Evolutionary conservation across 2,797 vertebrate species (phyloP), one percentile per base, ranked within the genome.

Genomic region (Macrochelys suwanniensis): DNA sequence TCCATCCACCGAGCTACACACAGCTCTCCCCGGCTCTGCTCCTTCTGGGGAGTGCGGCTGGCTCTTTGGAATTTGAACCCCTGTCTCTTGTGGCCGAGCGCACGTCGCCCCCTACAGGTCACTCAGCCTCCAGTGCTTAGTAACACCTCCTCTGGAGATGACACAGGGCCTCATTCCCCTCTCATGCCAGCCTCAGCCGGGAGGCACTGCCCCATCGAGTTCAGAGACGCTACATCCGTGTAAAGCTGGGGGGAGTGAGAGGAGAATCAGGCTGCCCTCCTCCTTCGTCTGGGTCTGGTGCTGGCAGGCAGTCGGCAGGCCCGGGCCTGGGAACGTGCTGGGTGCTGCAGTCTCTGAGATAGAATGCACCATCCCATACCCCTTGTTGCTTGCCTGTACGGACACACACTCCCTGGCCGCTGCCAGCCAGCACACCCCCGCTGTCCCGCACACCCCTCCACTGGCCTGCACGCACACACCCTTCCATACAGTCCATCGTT

Each of bases 391-490:
- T 15, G 68, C 37, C 11, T 74, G 21, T 23, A 10, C 23, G 2
- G n/a, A n/a, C 15, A n/a, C 31, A 33, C 6, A 5, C 59, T 7
- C 33, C 16, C 17, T 68, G 26, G 28, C 57, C 31, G 7, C 31
- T 16, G 31, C 31, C 59, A 33, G 13, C 2, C 74, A 51, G 16
- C 21, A 2, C 0, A 2, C 42, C 6, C 42, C 2, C 1, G 71
- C 5, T 3, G 11, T 53, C 45, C 81, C 77, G 37, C 68, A 37
- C 42, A 47, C 45, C 59, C 37, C 26, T 54, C 42, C 11, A 4
- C 42, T 7, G 25, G 7, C 26, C 45, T 74, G 37, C 74, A 15
- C 4, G 16, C 16, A 37, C 65, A 37, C 45, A 2, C 45, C 23
- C 74, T 15, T 47, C 42, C 45, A 28, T 16, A 47, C 74, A 15